Conservation (phyloP, 2,888 invertebrate genomes). For the Microplitis deprimator region DNA sequence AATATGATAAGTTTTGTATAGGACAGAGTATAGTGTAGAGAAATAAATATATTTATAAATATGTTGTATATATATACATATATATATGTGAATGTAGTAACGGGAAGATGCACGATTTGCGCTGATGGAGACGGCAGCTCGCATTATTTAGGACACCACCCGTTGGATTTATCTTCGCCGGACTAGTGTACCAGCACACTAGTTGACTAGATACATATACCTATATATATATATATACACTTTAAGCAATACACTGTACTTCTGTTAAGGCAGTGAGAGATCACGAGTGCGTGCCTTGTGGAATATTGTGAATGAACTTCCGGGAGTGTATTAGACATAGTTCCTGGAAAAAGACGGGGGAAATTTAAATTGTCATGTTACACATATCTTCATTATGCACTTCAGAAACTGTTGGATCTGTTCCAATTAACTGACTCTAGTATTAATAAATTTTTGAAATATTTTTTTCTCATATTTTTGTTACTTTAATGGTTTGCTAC, state of each 20-base stretch:
- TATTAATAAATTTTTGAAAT: not conserved
- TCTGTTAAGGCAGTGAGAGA: constrained; percentile 16
- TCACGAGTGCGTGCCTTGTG: constrained; percentile 10
- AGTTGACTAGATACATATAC: not conserved
- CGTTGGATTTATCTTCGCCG: constrained; percentile 52
- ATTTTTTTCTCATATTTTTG: too few relatives aligned
- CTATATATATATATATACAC: too few relatives aligned
- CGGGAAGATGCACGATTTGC: constrained; percentile 57
- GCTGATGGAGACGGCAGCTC: constrained; percentile 53
- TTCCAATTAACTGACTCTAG: constrained; percentile 7
- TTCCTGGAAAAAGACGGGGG: constrained; percentile 14
- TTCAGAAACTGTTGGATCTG: constrained; percentile 9
- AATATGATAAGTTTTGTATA: not conserved
- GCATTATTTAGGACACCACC: constrained; percentile 58
- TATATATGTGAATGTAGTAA: constrained; percentile 1
- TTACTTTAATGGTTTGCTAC: too few relatives aligned
- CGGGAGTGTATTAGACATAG: constrained; percentile 11
- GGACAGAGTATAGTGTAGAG: not conserved
- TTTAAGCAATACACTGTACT: too few relatives aligned
- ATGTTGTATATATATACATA: not conserved
- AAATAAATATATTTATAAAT: constrained; percentile 3
- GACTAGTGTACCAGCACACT: not conserved
- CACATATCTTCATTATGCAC: constrained; percentile 35
- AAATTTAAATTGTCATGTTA: constrained; percentile 35
- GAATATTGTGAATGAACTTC: constrained; percentile 37